Percentiles rank a stretch among this genome's conserved stretches.
Evolutionary conservation across 1,140 invertebrate species (phyloP).

Genomic region (Monochamus saltuarius): DNA sequence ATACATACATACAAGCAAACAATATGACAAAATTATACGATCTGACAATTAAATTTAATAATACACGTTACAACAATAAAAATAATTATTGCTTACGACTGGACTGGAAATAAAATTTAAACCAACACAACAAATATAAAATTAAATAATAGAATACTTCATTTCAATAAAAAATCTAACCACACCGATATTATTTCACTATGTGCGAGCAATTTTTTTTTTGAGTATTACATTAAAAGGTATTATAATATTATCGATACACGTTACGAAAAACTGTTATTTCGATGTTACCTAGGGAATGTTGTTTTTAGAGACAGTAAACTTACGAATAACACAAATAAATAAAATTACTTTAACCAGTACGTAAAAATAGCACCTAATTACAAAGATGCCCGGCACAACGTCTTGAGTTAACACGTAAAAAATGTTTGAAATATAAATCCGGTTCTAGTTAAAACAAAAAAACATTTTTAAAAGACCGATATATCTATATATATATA

Average conservation of each 20-base stretch:
- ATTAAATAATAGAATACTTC: slow-evolving; percentile 4
- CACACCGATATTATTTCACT: slow-evolving; percentile 13
- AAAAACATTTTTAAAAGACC: too few species aligned
- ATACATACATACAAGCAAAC: too few species aligned
- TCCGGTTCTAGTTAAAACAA: too few species aligned
- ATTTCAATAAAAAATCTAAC: slow-evolving; percentile 5
- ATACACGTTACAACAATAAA: too few species aligned
- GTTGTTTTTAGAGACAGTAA: slow-evolving; percentile 5
- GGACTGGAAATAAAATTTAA: slow-evolving; percentile 2
- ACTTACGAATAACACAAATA: slow-evolving; percentile 1
- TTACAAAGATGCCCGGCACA: too few species aligned
- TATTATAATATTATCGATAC: neutral
- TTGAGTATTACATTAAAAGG: slow-evolving; percentile 13
- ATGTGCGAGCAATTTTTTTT: slow-evolving; percentile 2
- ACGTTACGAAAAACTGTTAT: neutral
- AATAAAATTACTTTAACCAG: slow-evolving; percentile 6
- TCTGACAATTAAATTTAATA: too few species aligned
- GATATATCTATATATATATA: too few species aligned
- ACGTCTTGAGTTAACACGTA: too few species aligned
- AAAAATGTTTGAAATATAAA: too few species aligned
- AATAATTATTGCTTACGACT: too few species aligned
- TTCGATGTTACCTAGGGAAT: slow-evolving; percentile 16
- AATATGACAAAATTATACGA: too few species aligned
- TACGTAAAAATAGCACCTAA: neutral
- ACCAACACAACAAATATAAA: neutral